Percentiles rank a stretch among this genome's conserved stretches.
These are phyloP conservation scores for Drosophila pandora DNA, from an alignment of 1,140 invertebrate genomes.

Conservation along the genomic window DNA sequence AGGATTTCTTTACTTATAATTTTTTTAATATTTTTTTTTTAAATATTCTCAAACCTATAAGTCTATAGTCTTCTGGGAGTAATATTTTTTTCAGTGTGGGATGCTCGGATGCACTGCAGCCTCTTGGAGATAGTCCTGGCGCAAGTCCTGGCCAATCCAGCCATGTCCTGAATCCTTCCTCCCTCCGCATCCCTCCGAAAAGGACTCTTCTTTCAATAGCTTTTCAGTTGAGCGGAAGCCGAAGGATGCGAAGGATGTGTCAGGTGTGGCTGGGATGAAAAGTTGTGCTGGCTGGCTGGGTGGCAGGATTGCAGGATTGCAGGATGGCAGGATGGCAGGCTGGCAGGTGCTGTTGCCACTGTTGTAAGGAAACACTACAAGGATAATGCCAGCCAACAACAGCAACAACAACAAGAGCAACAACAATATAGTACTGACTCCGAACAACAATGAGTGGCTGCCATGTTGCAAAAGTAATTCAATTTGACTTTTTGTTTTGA, in stretches of 20 bases:
- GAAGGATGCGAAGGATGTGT: not conserved
- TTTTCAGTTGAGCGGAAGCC: slow-evolving; percentile 45
- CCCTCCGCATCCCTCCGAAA: not conserved
- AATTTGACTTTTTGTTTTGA: slow-evolving; percentile 72
- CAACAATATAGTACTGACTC: slow-evolving; percentile 8
- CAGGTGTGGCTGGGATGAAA: not conserved
- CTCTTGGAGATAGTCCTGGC: slow-evolving; percentile 29
- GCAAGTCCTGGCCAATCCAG: slow-evolving; percentile 28
- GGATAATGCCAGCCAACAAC: slow-evolving; percentile 43
- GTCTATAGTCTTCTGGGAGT: too few species aligned
- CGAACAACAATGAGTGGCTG: slow-evolving; percentile 56
- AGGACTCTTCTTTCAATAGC: slow-evolving; percentile 52
- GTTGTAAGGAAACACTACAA: slow-evolving; percentile 60
- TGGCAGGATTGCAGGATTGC: not conserved
- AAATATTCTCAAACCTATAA: not conserved
- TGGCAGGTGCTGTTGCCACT: slow-evolving; percentile 54
- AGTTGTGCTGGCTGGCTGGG: not conserved
- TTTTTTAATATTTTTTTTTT: not conserved
- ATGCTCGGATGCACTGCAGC: slow-evolving; percentile 32
- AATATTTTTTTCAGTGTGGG: not conserved
- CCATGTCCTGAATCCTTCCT: not conserved
- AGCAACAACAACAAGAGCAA: slow-evolving; percentile 44
- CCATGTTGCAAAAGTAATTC: slow-evolving; percentile 73
- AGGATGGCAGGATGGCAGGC: slow-evolving; percentile 7
- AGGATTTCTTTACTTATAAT: too few species aligned